Evolutionary conservation across 1,140 invertebrate species (phyloP), one percentile per base, ranked within the genome.

Genomic region (Zaprionus nigranus): DNA sequence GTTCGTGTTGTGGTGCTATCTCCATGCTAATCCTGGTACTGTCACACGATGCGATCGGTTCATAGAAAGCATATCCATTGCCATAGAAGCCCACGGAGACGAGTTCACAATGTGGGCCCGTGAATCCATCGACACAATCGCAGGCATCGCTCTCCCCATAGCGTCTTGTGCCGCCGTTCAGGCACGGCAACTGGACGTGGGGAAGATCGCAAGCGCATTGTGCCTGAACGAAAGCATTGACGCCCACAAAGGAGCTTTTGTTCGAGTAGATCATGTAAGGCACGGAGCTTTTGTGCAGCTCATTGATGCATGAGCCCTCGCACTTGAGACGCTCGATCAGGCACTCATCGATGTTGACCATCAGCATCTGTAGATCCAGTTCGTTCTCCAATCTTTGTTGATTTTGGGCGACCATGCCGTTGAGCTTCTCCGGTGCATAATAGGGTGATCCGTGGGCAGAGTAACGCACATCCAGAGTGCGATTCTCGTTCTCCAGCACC

Each of bases 381-480:
- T 95, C 94, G 28, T 94, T 92, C 92, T 97, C 96, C 56, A 98
- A 91, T 93, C 96, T 94, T 51, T 94, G 93, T 77, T 96, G 94
- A 79, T 96, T 94, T 24, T 94, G 93, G 5, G 95, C 94, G 15
- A 97, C 93, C 63, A 97, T 95, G 2, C 96, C 96, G 78, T 99
- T 97, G 1, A 98, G 93, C 91, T 96, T 97, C 92, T 98, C 97
- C 0, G 97, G 93, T 1, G 95, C 95, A 85, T 98, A 98, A 91
- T 98, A 98, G 0, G 98, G 98, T 1, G 97, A 98, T 0, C 97
- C 97, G 92, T 99, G 98, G 0, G 97, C 98, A 1, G 98, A 97
- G 92, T 97, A 99, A 75, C 98, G 93, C 0, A 99, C 96, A 91
- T 99, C 98, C 38, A 97, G 84, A 0, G 94, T 84, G 5, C 93